A percentile compares a stretch with the other conserved stretches of the same genome.
These are phyloP conservation scores for Ficedula albicollis DNA, from an alignment of 2,797 vertebrate genomes.

Conservation along the genomic window DNA sequence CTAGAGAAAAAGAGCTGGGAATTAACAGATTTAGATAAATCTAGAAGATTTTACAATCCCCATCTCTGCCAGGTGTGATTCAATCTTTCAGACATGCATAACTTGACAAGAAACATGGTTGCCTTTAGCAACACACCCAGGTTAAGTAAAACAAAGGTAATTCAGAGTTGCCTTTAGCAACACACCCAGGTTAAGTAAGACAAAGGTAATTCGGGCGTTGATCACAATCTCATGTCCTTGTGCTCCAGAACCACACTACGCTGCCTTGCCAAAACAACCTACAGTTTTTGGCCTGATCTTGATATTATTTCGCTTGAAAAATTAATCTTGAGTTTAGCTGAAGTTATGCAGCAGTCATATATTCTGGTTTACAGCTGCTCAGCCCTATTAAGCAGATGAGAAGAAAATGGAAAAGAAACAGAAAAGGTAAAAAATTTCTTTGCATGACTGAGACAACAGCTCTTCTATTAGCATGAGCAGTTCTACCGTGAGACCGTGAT, in stretches of 20 bases:
- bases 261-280: background rate
- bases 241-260: background rate
- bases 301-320: background rate
- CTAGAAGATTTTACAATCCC: background rate
- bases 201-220: background rate
- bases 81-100: background rate
- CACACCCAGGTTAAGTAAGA: background rate
- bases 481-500: background rate
- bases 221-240: background rate
- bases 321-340: background rate
- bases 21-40: background rate
- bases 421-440: background rate
- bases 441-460: background rate
- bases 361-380: background rate
- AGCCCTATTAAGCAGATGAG: background rate
- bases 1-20: background rate
- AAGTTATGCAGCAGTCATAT: background rate
- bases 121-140: conserved; percentile 8
- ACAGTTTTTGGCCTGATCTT: background rate
- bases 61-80: background rate
- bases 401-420: background rate
- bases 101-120: background rate
- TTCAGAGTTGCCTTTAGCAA: conserved; percentile 4
- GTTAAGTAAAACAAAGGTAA: background rate
- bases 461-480: background rate